Evolutionary conservation across 1,140 invertebrate genomes (phyloP), one percentile per base, ranked within the genome.

Genomic region (Diorhabda elongata): DNA sequence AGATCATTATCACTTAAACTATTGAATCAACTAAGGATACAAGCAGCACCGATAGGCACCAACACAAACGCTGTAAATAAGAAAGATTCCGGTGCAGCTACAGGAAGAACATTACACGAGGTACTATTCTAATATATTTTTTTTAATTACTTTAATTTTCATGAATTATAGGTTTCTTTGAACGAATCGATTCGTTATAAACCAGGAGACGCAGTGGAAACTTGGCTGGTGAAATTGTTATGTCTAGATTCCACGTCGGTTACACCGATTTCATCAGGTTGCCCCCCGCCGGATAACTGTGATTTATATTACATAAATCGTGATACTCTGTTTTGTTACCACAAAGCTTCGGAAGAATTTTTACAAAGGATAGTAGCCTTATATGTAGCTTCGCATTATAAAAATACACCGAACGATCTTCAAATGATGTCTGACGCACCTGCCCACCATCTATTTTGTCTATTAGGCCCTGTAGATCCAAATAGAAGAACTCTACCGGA

Each of bases 361-460:
- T 84, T 99, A 4, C 95, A 98, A 77, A 84, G 92, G 74, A 77
- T 99, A 0, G 94, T 99, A 69, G 88, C 93, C 45, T 88, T 99
- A 4, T 98, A 96, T 81, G 97, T 99, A 0, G 89, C 98, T 0
- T 98, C 97, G 8, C 98, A 99, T 86, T 99, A 99, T 80, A 98
- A 98, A 85, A 99, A 99, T 83, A 96, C 92, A 67, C 98, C 98
- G 2, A 98, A 99, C 85, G 98, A 99, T 85, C 84, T 99, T 6
- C 97, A 99, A 86, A 92, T 99, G 88, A 88, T 99, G 83, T 97
- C 97, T 7, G 98, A 99, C 86, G 97, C 98, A 6, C 98, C 98
- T 0, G 96, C 96, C 3, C 98, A 99, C 85, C 94, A 98, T 82
- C 81, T 99, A 26, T 99, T 99, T 84, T 97, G 95, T 78, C 83